A percentile compares a stretch with the other conserved stretches of the same genome.
Conservation (phyloP, 2,888 invertebrate species). For the Lottia scabra region DNA sequence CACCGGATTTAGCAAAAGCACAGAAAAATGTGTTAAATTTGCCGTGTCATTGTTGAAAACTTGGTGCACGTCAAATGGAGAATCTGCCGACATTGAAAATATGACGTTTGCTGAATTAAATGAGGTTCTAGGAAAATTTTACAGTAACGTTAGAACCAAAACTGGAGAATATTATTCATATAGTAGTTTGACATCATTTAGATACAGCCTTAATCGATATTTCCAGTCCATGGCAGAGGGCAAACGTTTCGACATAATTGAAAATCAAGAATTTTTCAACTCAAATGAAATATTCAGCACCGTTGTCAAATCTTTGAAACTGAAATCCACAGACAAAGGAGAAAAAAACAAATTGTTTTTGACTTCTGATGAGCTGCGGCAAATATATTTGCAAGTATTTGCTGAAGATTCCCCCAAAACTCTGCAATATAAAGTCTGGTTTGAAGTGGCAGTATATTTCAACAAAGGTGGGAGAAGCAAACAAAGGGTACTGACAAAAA, state of each 20-base stretch:
- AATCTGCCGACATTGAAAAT: not conserved
- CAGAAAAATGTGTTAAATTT: not conserved
- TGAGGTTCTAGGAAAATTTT: not conserved
- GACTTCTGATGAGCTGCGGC: conserved; percentile 15
- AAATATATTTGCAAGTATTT: conserved; percentile 13
- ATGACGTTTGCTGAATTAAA: not conserved
- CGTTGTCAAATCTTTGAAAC: not conserved
- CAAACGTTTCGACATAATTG: not conserved
- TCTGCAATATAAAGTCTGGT: conserved; percentile 17
- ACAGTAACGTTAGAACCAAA: not conserved
- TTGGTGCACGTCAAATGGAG: not conserved
- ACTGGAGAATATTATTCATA: not conserved
- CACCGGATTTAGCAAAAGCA: not conserved
- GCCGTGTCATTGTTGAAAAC: not conserved
- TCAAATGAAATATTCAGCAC: not conserved
- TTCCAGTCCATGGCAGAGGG: not conserved
- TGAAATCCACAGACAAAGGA: conserved; percentile 6
- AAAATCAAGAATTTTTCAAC: not conserved
- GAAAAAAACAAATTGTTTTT: conserved; percentile 6
- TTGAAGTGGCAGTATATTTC: conserved; percentile 18
- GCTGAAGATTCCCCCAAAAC: conserved; percentile 1
- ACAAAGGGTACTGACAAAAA: conserved; percentile 7
- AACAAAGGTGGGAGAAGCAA: not conserved
- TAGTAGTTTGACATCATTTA: not conserved
- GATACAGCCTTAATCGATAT: not conserved